Evolutionary conservation across 2,797 vertebrate genomes (phyloP).

Genomic region (Arrhamphus sclerolepis): DNA sequence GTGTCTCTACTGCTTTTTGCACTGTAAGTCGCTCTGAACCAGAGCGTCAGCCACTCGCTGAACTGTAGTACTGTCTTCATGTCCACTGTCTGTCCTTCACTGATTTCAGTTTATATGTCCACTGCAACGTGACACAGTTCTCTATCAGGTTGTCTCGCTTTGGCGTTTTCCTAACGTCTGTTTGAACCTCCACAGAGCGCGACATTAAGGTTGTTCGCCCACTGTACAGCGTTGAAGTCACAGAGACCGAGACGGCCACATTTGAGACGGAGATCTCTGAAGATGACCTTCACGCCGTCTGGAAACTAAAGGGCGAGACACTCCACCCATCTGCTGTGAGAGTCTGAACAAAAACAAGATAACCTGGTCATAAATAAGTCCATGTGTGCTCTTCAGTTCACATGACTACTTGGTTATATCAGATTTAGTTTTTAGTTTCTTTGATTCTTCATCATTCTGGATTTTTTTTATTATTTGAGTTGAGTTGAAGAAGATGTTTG

Average conservation of each 20-base stretch:
- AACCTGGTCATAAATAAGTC: neutral
- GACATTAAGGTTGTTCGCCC: slow-evolving; percentile 93
- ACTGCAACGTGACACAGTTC: neutral
- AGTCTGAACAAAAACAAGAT: neutral
- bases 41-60: slow-evolving; percentile 43
- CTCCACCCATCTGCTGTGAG: slow-evolving; percentile 91
- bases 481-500: slow-evolving; percentile 6
- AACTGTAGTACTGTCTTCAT: slow-evolving; percentile 6
- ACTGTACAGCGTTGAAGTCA: slow-evolving; percentile 93
- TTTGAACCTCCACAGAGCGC: slow-evolving; percentile 81
- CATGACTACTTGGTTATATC: neutral
- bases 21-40: slow-evolving; percentile 51
- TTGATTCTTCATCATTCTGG: too few relatives aligned
- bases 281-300: slow-evolving; percentile 89
- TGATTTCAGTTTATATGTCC: neutral
- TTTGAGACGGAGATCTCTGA: slow-evolving; percentile 97
- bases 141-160: neutral
- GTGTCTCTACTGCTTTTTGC: slow-evolving; percentile 23
- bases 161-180: slow-evolving; percentile 9
- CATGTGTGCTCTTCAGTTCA: neutral
- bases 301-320: slow-evolving; percentile 94
- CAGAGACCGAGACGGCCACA: slow-evolving; percentile 90
- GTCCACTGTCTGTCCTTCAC: slow-evolving; percentile 5
- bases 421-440: neutral
- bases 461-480: neutral